A percentile compares a stretch with the other conserved stretches of the same genome.
Evolutionary conservation across 2,888 invertebrate species (phyloP).

Genomic region (Hecatera dysodea): DNA sequence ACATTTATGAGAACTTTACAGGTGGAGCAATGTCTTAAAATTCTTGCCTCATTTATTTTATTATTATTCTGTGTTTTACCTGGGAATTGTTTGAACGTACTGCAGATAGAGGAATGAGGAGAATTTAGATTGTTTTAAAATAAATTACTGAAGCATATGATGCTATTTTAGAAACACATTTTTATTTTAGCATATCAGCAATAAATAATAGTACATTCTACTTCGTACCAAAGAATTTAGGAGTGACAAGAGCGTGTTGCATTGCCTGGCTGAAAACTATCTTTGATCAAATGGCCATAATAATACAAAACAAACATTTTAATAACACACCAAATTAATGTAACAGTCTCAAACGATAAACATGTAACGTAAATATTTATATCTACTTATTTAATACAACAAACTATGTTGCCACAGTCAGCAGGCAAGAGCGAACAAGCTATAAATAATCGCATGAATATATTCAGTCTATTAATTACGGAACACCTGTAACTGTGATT

Average conservation of each 20-base stretch:
- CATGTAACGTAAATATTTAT: constrained; percentile 36
- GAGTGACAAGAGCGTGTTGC: neutral
- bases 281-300: neutral
- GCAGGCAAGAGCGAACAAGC: constrained; percentile 33
- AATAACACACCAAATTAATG: constrained; percentile 22
- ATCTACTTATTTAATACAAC: constrained; percentile 35
- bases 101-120: neutral
- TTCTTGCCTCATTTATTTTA: neutral
- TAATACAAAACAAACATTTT: constrained; percentile 7
- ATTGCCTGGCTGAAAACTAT: neutral
- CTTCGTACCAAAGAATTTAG: neutral
- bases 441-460: constrained; percentile 64
- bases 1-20: constrained; percentile 32
- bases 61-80: neutral
- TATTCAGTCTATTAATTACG: constrained; percentile 77
- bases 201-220: neutral
- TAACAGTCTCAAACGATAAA: constrained; percentile 25
- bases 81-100: neutral
- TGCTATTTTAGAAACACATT: neutral
- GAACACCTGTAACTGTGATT: constrained; percentile 78
- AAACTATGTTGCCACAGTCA: constrained; percentile 39
- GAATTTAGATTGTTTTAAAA: no score
- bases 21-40: constrained; percentile 9
- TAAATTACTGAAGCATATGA: no score
- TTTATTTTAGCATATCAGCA: neutral